These are phyloP conservation scores for Huso huso DNA, from an alignment of 2,797 vertebrate species.

Conservation along the genomic window DNA sequence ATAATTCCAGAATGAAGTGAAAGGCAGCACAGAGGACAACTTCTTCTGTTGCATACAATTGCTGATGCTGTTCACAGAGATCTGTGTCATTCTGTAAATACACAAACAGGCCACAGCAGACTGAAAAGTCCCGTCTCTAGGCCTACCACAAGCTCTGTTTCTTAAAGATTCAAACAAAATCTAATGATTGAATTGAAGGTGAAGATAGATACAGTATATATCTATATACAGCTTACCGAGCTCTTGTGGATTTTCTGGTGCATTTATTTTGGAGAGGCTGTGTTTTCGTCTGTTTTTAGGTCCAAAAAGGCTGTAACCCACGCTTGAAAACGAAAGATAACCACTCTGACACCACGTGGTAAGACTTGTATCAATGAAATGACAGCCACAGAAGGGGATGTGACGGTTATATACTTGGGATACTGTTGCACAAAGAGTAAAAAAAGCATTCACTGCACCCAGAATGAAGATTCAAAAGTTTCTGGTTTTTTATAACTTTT, in stretches of 20 bases:
- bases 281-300: background rate
- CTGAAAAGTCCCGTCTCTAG: background rate
- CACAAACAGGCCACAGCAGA: background rate
- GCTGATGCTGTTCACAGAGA: background rate
- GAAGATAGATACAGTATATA: background rate
- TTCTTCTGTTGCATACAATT: background rate
- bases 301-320: background rate
- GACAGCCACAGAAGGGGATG: background rate
- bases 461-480: background rate
- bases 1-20: background rate
- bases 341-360: constrained; percentile 1
- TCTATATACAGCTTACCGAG: background rate
- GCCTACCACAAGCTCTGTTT: background rate
- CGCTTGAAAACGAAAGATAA: constrained; percentile 2
- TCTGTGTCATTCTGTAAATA: background rate
- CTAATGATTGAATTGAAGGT: background rate
- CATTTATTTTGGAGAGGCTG: background rate
- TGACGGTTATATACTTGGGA: background rate
- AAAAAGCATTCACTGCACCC: background rate
- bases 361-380: constrained; percentile 1
- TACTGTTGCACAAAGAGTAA: background rate
- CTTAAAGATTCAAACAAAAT: background rate
- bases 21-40: background rate
- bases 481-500: too few relatives aligned
- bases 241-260: background rate